Evolutionary conservation across 2,113 vertebrate species (phyloP), one percentile per base, ranked within the genome.

Genomic region (Himantopus leucocephalus): DNA sequence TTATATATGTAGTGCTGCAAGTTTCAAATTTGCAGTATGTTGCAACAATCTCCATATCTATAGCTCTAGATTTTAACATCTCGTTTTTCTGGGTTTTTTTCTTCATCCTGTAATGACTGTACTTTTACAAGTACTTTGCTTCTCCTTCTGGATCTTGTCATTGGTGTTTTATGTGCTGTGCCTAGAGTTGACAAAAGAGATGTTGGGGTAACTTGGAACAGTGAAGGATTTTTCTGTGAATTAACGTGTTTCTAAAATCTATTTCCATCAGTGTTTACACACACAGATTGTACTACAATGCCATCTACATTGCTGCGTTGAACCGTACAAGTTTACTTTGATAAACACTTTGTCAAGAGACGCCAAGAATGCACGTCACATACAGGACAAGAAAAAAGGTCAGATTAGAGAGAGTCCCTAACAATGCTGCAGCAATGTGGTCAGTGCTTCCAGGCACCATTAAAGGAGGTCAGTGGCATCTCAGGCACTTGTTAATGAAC

Each of bases 311-410:
- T 76, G 55, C 71, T 91, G 55, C 63, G 91, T 73, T 53, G 55
- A 76, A 41, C 47, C 86, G 59, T 70, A 75, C 82, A 77, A 58
- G 59, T 62, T 93, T 83, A 9, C 24, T 91, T 77, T 27, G 50
- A 21, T 77, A 50, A 85, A 52, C 37, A 9, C 32, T 83, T 88
- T 0, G 13, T 67, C 34, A 84, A 43, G 47, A 39, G 43, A 27
- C 0, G 1, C n/a, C 50, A 35, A 53, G 66, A 55, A 10, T 32
- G 50, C 14, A 1, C 35, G 19, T 72, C 48, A 16, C 5, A 34
- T 59, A 60, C 64, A 86, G 59, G 76, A 30, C 29, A 58, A 37
- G 63, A 26, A 32, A 26, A 89, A 92, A 53, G 56, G 73, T 81
- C 84, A 72, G 24, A 21, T 56, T 39, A 56, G 73, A 84, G 11